These are phyloP conservation scores for Ochotona princeps DNA, from an alignment of 2,113 vertebrate genomes.

Conservation along the genomic window DNA sequence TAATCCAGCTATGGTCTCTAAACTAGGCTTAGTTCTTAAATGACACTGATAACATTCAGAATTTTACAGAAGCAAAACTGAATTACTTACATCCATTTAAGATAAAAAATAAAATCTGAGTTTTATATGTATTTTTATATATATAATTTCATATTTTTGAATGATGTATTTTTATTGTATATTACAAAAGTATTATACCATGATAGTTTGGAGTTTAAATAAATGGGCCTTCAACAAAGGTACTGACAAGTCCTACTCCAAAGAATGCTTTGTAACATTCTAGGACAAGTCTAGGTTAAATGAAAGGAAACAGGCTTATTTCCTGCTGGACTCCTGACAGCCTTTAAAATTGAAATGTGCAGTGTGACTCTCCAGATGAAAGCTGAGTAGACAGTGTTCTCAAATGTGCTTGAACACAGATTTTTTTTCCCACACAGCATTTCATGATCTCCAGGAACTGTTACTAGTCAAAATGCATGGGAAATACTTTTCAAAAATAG, in stretches of 20 bases:
- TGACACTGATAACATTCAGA: neutral
- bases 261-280: neutral
- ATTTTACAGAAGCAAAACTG: neutral
- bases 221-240: neutral
- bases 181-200: neutral
- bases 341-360: neutral
- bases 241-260: neutral
- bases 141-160: neutral
- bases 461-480: neutral
- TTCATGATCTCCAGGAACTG: neutral
- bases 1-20: neutral
- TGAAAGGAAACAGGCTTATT: neutral
- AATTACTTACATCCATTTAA: neutral
- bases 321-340: neutral
- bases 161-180: neutral
- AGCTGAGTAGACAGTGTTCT: neutral
- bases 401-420: neutral
- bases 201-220: neutral
- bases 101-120: neutral
- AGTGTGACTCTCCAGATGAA: neutral
- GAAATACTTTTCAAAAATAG: neutral
- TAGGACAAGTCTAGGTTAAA: neutral
- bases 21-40: neutral
- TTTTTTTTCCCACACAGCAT: neutral
- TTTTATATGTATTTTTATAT: too few species aligned